phyloP scores from a whole-genome alignment of 1,140 invertebrate species.

The Maniola jurtina region DNA sequence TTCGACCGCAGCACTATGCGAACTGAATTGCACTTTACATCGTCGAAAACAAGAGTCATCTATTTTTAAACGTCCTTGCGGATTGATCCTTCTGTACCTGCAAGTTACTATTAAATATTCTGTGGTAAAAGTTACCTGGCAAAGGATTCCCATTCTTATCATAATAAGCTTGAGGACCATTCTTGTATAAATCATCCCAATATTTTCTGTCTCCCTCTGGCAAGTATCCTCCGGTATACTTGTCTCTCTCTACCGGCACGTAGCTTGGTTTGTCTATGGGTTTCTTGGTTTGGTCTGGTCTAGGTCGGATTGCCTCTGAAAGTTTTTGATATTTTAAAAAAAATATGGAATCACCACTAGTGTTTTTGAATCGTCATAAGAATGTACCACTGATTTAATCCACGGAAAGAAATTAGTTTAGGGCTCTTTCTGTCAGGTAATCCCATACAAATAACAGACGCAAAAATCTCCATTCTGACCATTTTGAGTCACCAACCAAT shows the following conservation, averaged over 20 bases:
- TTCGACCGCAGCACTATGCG: no score
- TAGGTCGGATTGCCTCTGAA: constrained; percentile 38
- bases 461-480: no score
- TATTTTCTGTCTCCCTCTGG: constrained; percentile 64
- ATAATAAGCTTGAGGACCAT: constrained; percentile 73
- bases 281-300: constrained; percentile 23
- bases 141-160: constrained; percentile 71
- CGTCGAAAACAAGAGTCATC: no score
- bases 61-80: no score
- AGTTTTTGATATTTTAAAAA: background rate
- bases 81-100: no score
- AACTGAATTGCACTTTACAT: no score
- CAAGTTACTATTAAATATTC: no score
- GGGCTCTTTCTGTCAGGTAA: no score
- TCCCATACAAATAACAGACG: no score
- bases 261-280: constrained; percentile 20
- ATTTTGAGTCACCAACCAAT: no score
- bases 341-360: background rate
- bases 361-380: no score
- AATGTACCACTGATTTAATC: background rate
- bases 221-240: constrained; percentile 49
- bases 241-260: constrained; percentile 27
- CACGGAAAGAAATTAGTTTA: no score
- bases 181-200: constrained; percentile 71
- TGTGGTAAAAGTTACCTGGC: constrained; percentile 49